Percentiles rank a stretch among this genome's conserved stretches.
phyloP scores from a whole-genome alignment of 2,113 vertebrate species.

The Etia nguti region DNA sequence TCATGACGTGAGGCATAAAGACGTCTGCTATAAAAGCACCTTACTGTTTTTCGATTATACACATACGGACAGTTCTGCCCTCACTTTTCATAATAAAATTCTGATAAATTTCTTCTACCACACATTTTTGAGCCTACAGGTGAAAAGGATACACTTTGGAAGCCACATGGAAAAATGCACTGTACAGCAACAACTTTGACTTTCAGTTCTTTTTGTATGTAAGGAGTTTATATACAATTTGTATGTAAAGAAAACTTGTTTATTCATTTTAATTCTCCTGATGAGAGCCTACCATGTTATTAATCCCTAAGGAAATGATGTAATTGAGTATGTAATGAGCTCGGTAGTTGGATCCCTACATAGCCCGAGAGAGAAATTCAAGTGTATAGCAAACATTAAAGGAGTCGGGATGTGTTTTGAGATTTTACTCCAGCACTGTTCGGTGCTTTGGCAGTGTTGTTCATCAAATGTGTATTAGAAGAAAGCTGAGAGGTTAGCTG shows the following conservation, averaged over 20 bases:
- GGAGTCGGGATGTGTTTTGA: background rate
- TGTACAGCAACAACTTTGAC: rapidly evolving
- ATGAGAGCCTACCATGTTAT: background rate
- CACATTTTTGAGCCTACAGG: background rate
- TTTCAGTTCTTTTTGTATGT: background rate
- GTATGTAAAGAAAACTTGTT: background rate
- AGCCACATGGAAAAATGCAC: background rate
- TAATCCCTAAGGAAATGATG: background rate
- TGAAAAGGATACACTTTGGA: background rate
- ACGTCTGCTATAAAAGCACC: background rate
- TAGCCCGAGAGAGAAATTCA: background rate
- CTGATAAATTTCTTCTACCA: rapidly evolving
- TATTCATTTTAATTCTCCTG: background rate
- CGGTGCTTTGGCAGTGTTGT: background rate
- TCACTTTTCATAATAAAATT: background rate
- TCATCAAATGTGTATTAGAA: slow-evolving; percentile 9
- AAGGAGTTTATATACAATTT: background rate
- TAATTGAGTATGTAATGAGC: background rate
- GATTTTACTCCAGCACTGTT: background rate
- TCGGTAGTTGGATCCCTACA: background rate
- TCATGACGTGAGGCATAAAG: background rate
- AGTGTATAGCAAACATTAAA: background rate
- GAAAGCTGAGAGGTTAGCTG: background rate
- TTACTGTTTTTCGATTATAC: rapidly evolving
- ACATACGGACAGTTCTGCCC: background rate